Conservation (phyloP, 1,140 invertebrate genomes). For the Whitmania pigra region DNA sequence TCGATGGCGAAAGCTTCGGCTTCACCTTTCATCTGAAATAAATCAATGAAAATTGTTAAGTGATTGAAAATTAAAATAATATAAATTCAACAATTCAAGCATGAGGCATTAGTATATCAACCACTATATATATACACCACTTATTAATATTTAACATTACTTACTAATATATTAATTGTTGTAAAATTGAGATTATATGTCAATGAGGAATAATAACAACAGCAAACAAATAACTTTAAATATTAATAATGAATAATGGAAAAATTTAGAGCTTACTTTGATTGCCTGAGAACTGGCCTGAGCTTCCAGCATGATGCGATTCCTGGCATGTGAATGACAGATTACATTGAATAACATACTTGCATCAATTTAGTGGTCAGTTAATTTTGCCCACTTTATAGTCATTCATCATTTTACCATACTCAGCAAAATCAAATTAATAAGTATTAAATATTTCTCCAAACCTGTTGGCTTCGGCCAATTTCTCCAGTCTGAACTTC, state of each 20-base stretch:
- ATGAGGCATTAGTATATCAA: too few species aligned
- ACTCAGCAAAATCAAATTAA: background rate
- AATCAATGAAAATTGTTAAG: background rate
- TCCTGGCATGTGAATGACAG: slow-evolving; percentile 39
- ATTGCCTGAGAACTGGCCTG: slow-evolving; percentile 86
- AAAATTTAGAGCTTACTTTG: slow-evolving; percentile 42
- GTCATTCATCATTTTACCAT: too few species aligned
- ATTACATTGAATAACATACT: too few species aligned
- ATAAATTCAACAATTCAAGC: too few species aligned
- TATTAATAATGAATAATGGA: too few species aligned
- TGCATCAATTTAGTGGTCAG: background rate
- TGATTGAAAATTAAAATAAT: background rate
- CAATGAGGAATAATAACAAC: too few species aligned
- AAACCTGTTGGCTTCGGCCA: slow-evolving; percentile 66
- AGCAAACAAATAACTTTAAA: too few species aligned
- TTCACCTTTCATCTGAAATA: slow-evolving; percentile 52
- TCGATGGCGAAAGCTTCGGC: slow-evolving; percentile 86
- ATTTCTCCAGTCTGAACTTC: slow-evolving; percentile 72
- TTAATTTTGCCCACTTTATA: background rate
- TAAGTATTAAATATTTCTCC: background rate
- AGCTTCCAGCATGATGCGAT: slow-evolving; percentile 71
- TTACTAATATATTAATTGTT: too few species aligned
- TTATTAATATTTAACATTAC: too few species aligned
- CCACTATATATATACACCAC: too few species aligned
- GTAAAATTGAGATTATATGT: too few species aligned